Conservation (phyloP, 37 sponge, comb jelly and placozoan species). For the Beroe forskalii region DNA sequence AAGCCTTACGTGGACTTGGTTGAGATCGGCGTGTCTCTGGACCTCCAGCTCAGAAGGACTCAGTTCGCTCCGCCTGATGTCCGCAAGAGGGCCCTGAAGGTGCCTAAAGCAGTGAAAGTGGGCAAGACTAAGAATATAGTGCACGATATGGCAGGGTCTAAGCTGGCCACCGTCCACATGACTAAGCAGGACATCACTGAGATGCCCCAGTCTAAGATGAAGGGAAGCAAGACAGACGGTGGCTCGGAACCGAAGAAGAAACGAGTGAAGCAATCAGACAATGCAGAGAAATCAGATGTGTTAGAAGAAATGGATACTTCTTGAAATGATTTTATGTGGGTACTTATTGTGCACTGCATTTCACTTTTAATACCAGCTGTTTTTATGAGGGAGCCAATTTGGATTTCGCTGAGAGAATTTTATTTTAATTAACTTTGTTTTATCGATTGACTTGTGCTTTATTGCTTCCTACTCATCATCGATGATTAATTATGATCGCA, state of each 20-base stretch:
- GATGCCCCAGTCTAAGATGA: slow-evolving; percentile 67
- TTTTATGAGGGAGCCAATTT: too few species aligned
- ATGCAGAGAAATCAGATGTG: background rate
- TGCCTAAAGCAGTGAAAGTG: slow-evolving; percentile 79
- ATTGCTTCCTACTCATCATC: too few species aligned
- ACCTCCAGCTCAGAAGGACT: slow-evolving; percentile 75
- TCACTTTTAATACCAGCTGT: too few species aligned
- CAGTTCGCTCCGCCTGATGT: slow-evolving; percentile 73
- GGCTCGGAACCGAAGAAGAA: slow-evolving; percentile 69
- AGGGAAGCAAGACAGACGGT: slow-evolving; percentile 77
- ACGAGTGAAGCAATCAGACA: background rate
- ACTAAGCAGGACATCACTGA: slow-evolving; percentile 84
- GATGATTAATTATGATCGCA: too few species aligned
- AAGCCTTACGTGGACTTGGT: slow-evolving; percentile 83
- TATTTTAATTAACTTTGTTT: too few species aligned
- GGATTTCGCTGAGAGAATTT: too few species aligned
- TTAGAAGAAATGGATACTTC: slow-evolving; percentile 18
- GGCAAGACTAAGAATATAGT: slow-evolving; percentile 84
- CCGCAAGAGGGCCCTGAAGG: slow-evolving; percentile 73
- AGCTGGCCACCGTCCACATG: slow-evolving; percentile 93
- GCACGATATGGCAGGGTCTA: slow-evolving; percentile 82
- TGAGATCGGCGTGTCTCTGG: slow-evolving; percentile 90
- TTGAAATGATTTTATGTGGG: slow-evolving; percentile 3
- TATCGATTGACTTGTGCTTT: too few species aligned
- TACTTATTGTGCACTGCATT: background rate